Percentiles rank a stretch among this genome's conserved stretches.
Conservation (phyloP, 1,140 invertebrate genomes). For the Medauroidea extradentata region DNA sequence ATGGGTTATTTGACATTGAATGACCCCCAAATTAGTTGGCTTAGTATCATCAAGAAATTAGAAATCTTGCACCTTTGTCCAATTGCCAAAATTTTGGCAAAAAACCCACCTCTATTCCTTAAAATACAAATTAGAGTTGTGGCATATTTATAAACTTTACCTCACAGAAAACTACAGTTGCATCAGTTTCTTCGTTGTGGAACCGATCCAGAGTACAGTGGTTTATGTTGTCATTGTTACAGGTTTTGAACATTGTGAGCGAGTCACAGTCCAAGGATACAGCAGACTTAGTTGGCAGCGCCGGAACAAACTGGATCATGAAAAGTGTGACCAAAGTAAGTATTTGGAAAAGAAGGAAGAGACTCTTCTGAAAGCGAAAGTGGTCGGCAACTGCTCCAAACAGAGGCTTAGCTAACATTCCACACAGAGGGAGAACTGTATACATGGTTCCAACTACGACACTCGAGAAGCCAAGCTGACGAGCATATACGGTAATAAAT, state of each 20-base stretch:
- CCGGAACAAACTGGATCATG: conserved; percentile 62
- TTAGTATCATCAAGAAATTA: too few relatives aligned
- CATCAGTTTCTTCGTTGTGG: too few relatives aligned
- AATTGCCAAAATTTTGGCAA: too few relatives aligned
- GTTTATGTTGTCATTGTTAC: not conserved
- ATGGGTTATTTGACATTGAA: too few relatives aligned
- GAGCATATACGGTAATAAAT: conserved; percentile 75
- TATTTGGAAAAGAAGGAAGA: conserved; percentile 68
- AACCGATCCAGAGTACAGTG: too few relatives aligned
- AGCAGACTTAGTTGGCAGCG: conserved; percentile 31
- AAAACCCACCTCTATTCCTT: too few relatives aligned
- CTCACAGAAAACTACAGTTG: too few relatives aligned
- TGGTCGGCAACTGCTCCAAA: conserved; percentile 76
- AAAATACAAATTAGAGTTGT: too few relatives aligned
- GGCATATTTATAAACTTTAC: too few relatives aligned
- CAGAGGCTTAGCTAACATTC: conserved; percentile 72
- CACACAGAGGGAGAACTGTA: conserved; percentile 70
- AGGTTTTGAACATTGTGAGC: not conserved
- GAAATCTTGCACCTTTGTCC: too few relatives aligned
- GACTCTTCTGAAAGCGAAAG: conserved; percentile 66
- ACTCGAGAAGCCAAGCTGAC: conserved; percentile 76
- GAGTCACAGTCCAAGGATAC: conserved; percentile 11
- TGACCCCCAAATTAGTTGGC: too few relatives aligned
- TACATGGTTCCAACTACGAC: conserved; percentile 74
- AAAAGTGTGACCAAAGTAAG: conserved; percentile 63